Base-by-base conservation (phyloP, 2,888 invertebrate genomes). In the Timema podura region DNA sequence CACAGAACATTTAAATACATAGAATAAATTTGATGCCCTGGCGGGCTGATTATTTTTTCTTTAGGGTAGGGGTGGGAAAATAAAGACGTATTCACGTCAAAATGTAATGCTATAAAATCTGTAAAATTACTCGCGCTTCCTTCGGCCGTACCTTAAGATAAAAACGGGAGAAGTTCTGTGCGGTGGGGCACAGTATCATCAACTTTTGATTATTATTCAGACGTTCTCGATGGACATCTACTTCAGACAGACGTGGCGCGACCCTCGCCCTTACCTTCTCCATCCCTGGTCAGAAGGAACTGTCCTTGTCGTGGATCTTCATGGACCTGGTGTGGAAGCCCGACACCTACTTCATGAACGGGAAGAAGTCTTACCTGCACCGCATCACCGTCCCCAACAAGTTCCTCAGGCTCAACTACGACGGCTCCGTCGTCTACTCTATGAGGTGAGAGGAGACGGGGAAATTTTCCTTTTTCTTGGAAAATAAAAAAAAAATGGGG, bases 251-350 rank as follows among this genome's bases (percentile, higher is more conserved):
- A 77, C 77, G 70, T 87, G 87, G 87, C 78, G 78, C n/a, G 87
- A 87, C 77, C 77, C 80, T n/a, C 77, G 87, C 6, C 6, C 80
- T 87, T 47, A 64, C 68, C 16, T 73, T 67, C 70, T n/a, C 61
- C 5, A 70, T 77, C 48, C 74, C 75, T 0, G 77, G 77, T 8
- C 67, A 77, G 30, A 75, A 78, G 6, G 80, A 80, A 73, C 79
- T 85, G 65, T 83, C 84, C 0, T 79, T 86, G 76, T 84, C 84
- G 64, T 84, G 85, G 79, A 80, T 83, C 48, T 84, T 86, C 77
- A 77, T 87, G 70, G 83, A 85, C 73, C 81, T 82, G 74, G 83
- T 87, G 13, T 87, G 87, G 87, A 85, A 84, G 73, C 86, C 86
- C 0, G 86, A 86, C 77, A 86, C 86, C 0, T 86, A 82, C 75